phyloP scores from a whole-genome alignment of 1,140 invertebrate species.

The Oryzaephilus surinamensis region DNA sequence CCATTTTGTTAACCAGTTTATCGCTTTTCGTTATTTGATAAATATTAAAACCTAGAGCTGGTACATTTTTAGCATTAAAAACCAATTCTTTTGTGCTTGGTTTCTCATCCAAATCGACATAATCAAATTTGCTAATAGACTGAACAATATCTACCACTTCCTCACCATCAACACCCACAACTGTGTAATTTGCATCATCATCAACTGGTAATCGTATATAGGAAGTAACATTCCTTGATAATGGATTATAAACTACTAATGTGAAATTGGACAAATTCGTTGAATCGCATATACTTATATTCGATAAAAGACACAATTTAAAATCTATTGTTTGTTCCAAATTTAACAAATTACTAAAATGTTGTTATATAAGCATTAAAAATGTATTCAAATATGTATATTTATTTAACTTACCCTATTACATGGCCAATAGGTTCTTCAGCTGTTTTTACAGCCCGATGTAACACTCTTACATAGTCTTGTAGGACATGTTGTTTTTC shows the following conservation, averaged over 20 bases:
- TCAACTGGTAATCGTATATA: conserved; percentile 64
- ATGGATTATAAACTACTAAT: conserved; percentile 70
- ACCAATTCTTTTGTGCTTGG: conserved; percentile 50
- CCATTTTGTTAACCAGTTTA: conserved; percentile 4
- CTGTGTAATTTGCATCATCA: conserved; percentile 43
- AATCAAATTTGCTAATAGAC: conserved; percentile 2
- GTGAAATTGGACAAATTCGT: conserved; percentile 41
- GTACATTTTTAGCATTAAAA: conserved; percentile 52
- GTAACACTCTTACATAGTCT: conserved; percentile 59
- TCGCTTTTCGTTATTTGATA: conserved; percentile 36
- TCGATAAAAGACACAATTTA: conserved; percentile 36
- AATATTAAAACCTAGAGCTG: conserved; percentile 53
- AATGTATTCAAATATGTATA: too few species aligned
- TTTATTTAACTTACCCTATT: conserved; percentile 1
- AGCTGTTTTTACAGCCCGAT: conserved; percentile 40
- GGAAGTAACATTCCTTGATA: conserved; percentile 49
- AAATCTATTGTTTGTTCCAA: conserved; percentile 4
- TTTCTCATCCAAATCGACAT: conserved; percentile 43
- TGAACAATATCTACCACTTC: background rate
- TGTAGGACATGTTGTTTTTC: conserved; percentile 60
- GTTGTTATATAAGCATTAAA: background rate
- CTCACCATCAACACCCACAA: conserved; percentile 50
- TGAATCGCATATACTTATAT: conserved; percentile 44
- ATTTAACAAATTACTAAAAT: conserved; percentile 3
- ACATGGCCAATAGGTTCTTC: background rate